Evolutionary conservation across 2,888 invertebrate species (phyloP), one percentile per base, ranked within the genome.

Genomic region (Pyrochroa serraticornis): DNA sequence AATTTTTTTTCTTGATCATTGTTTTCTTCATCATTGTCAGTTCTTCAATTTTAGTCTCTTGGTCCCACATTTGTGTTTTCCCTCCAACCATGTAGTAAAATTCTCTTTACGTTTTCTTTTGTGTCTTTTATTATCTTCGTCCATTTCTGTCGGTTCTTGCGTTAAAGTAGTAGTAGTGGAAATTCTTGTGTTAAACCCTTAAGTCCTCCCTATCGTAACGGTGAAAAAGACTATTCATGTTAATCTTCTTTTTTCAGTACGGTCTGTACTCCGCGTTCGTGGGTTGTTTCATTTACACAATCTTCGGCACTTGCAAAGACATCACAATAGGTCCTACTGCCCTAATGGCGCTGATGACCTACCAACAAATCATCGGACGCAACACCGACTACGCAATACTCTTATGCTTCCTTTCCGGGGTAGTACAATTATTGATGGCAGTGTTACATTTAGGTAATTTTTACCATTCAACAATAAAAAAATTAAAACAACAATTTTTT

Each of bases 261-360:
- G 97, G 97, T 2, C 84, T 97, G 45, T 97, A 97, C 81, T 95
- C 96, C 0, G 92, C 96, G 0, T 97, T 97, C 79, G 86, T 95
- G 80, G 95, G 96, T 1, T 95, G 95, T 72, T 92, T 97, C 77
- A 85, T 97, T 35, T 97, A 97, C 81, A 87, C 91, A 45, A 78
- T 96, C 57, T 87, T 97, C 68, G 97, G 97, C 22, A 93, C 94
- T 44, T 91, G 91, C 74, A 91, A 91, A 66, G 92, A 92, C 74
- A 92, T 92, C 54, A 92, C 92, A 5, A 88, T 93, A 58, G 93
- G 97, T 6, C 96, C 97, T 1, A 96, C 96, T 0, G 96, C 97
- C n/a, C 84, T 95, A 52, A 88, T 97, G 86, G 91, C 95, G 0
- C 83, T 97, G 32, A 93, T 97, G 91, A 95, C 95, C 0, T 87